These are phyloP conservation scores for Tretioscincus oriximinensis DNA, from an alignment of 2,113 vertebrate species.

Conservation along the genomic window DNA sequence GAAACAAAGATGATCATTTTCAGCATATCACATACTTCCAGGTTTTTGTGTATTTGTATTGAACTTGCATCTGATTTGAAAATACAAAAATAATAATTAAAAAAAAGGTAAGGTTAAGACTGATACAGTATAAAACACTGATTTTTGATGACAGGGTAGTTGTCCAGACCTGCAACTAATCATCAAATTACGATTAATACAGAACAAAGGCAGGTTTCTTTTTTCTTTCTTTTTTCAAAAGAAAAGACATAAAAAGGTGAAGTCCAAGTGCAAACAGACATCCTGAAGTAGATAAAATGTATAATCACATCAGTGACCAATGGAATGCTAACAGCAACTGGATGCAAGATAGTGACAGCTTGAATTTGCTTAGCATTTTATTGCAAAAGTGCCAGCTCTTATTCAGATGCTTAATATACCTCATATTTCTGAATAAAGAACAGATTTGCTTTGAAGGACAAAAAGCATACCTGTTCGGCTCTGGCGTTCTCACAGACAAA, in stretches of 20 bases:
- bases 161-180: not conserved
- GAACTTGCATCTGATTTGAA: too few relatives aligned
- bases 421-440: not conserved
- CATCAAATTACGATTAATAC: conserved; percentile 25
- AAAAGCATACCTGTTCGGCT: conserved; percentile 86
- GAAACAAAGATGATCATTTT: too few relatives aligned
- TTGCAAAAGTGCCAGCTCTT: conserved; percentile 12
- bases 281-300: conserved; percentile 29
- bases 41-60: too few relatives aligned
- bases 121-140: too few relatives aligned
- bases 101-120: too few relatives aligned
- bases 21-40: too few relatives aligned
- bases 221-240: not conserved
- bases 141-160: conserved; percentile 9
- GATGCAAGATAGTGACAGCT: conserved; percentile 17
- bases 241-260: not conserved
- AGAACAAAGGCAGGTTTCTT: conserved; percentile 15
- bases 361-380: conserved; percentile 40
- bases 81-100: too few relatives aligned
- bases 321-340: conserved; percentile 28
- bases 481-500: conserved; percentile 94
- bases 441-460: conserved; percentile 10
- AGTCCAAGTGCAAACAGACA: conserved; percentile 12
- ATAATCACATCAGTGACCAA: not conserved
- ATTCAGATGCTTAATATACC: not conserved